Percentiles rank a stretch among this genome's conserved stretches.
Evolutionary conservation across 1,140 invertebrate species (phyloP).

Genomic region (Nebria ingens): DNA sequence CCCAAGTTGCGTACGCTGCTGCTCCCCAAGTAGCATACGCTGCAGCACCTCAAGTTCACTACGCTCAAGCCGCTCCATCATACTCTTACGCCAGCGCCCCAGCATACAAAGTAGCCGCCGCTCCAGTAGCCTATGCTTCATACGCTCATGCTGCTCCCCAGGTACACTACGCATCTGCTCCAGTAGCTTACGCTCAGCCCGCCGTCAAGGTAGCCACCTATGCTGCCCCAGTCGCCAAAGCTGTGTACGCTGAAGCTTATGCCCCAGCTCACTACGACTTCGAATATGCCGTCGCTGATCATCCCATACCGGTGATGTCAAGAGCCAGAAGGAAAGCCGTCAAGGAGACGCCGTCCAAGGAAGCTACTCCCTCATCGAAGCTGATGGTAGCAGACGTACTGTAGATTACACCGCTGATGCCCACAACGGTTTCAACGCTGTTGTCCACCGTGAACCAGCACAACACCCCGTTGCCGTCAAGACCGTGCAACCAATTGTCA

Average conservation of each 20-base stretch:
- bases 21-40: not conserved
- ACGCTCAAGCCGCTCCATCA: slow-evolving; percentile 13
- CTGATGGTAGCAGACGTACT: slow-evolving; percentile 39
- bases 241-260: not conserved
- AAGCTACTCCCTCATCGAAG: slow-evolving; percentile 35
- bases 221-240: slow-evolving; percentile 5
- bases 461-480: slow-evolving; percentile 9
- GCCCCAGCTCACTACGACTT: slow-evolving; percentile 4
- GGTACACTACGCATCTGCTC: not conserved
- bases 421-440: not conserved
- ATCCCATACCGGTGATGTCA: slow-evolving; percentile 2
- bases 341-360: slow-evolving; percentile 24
- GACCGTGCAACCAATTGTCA: slow-evolving; percentile 11
- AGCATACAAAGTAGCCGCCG: slow-evolving; percentile 22
- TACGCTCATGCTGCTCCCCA: slow-evolving; percentile 9
- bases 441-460: not conserved
- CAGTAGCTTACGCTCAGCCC: not conserved
- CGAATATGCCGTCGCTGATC: not conserved
- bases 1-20: too few species aligned
- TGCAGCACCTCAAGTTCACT: not conserved
- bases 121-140: slow-evolving; percentile 21
- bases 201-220: slow-evolving; percentile 10
- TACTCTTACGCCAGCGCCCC: slow-evolving; percentile 15
- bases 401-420: slow-evolving; percentile 26
- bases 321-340: slow-evolving; percentile 13